phyloP scores from a whole-genome alignment of 2,888 invertebrate species.

The Ophion obscuratus region DNA sequence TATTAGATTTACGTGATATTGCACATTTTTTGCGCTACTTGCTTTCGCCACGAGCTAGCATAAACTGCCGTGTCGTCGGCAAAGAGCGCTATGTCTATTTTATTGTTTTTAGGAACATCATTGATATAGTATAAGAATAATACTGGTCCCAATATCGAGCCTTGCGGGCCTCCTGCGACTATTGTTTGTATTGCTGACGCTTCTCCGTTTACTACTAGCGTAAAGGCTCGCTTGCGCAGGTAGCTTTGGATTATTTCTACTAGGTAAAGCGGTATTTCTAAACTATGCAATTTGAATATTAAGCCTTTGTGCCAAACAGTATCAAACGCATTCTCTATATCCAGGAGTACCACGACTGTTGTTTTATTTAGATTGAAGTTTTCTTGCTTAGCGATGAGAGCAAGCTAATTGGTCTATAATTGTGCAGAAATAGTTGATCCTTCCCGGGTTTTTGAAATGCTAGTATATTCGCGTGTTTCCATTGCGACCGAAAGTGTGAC shows the following conservation, averaged over 20 bases:
- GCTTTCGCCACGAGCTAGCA: background rate
- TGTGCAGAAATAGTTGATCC: constrained; percentile 34
- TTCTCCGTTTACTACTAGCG: constrained; percentile 59
- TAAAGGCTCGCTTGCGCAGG: background rate
- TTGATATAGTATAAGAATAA: constrained; percentile 43
- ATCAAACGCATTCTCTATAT: constrained; percentile 73
- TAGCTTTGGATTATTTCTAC: constrained; percentile 2
- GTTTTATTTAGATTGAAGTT: constrained; percentile 68
- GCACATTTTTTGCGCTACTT: background rate
- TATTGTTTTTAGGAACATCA: background rate
- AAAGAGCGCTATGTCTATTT: background rate
- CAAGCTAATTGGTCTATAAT: constrained; percentile 39
- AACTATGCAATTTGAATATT: constrained; percentile 61
- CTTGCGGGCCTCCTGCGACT: constrained; percentile 1
- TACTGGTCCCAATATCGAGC: background rate
- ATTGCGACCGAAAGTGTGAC: constrained; percentile 57
- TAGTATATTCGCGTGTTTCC: constrained; percentile 58
- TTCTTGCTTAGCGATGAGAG: constrained; percentile 67
- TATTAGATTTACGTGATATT: background rate
- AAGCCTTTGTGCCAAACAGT: constrained; percentile 52
- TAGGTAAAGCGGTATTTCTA: background rate
- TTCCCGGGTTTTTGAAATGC: constrained; percentile 71
- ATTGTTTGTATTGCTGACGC: constrained; percentile 66
- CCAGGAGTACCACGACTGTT: constrained; percentile 68
- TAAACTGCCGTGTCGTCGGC: constrained; percentile 9